Evolutionary conservation across 2,113 vertebrate species (phyloP).

Genomic region (Nycticryphes semicollaris): DNA sequence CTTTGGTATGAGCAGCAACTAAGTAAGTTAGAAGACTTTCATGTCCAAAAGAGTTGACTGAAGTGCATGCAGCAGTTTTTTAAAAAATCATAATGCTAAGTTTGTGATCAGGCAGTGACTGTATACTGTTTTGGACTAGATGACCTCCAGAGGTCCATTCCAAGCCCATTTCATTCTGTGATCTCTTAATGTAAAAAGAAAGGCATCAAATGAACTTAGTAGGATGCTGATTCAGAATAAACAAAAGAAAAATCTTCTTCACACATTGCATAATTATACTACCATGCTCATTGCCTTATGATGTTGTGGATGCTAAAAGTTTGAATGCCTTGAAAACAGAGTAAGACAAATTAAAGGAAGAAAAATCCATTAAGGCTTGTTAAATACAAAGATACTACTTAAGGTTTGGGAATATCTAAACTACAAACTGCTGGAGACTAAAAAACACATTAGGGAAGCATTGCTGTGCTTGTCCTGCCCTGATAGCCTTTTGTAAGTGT

Average conservation of each 20-base stretch:
- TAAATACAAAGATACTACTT: not conserved
- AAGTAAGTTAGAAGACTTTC: not conserved
- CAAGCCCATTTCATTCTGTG: too few species aligned
- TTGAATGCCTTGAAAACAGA: not conserved
- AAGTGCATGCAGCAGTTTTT: not conserved
- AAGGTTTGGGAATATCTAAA: not conserved
- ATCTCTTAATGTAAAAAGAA: not conserved
- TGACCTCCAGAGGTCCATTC: too few species aligned
- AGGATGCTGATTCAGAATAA: not conserved
- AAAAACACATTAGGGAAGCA: not conserved
- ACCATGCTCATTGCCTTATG: not conserved
- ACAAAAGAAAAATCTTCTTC: not conserved
- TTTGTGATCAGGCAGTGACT: not conserved
- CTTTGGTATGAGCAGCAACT: not conserved
- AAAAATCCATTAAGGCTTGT: not conserved
- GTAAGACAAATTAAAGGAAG: not conserved
- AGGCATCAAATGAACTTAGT: not conserved
- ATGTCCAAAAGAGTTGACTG: not conserved
- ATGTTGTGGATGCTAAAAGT: not conserved
- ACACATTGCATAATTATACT: not conserved
- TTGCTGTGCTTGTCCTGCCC: not conserved
- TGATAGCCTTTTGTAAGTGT: not conserved
- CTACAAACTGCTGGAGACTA: not conserved
- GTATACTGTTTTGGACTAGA: not conserved
- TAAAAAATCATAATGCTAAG: not conserved